Conservation (phyloP, 2,797 vertebrate species). For the Cossypha niveicapilla region DNA sequence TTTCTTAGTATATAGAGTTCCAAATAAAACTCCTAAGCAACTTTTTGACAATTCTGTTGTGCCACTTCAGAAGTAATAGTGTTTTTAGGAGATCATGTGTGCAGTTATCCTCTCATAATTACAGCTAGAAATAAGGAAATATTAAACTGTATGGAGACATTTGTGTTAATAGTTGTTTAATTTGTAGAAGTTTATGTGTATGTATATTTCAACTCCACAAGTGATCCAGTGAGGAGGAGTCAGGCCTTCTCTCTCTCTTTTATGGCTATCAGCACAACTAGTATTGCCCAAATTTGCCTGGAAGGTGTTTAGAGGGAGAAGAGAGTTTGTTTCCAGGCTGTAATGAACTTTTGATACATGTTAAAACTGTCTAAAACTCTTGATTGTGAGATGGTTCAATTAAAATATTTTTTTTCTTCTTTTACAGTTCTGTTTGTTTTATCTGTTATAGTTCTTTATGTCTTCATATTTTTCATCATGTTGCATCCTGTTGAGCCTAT, state of each 20-base stretch:
- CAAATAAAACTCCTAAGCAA: neutral
- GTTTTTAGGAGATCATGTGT: neutral
- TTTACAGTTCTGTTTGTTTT: constrained; percentile 84
- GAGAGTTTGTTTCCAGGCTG: neutral
- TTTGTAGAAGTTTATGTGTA: neutral
- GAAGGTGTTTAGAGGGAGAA: neutral
- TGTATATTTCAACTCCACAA: neutral
- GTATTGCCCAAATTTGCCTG: neutral
- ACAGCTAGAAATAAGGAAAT: neutral
- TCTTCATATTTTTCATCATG: constrained; percentile 89
- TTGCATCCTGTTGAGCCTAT: constrained; percentile 81
- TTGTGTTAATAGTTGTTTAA: neutral
- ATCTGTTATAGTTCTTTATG: constrained; percentile 80
- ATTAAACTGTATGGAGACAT: neutral
- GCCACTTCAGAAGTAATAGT: neutral
- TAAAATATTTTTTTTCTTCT: neutral
- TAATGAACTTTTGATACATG: neutral
- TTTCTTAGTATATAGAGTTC: neutral
- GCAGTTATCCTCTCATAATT: neutral
- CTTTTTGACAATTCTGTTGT: neutral
- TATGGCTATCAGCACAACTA: neutral
- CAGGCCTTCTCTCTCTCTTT: neutral
- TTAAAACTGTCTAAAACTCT: neutral
- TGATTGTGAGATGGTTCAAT: neutral
- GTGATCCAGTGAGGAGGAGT: neutral